Base-by-base conservation (phyloP, 1,140 invertebrate species). In the Amphibalanus amphitrite region DNA sequence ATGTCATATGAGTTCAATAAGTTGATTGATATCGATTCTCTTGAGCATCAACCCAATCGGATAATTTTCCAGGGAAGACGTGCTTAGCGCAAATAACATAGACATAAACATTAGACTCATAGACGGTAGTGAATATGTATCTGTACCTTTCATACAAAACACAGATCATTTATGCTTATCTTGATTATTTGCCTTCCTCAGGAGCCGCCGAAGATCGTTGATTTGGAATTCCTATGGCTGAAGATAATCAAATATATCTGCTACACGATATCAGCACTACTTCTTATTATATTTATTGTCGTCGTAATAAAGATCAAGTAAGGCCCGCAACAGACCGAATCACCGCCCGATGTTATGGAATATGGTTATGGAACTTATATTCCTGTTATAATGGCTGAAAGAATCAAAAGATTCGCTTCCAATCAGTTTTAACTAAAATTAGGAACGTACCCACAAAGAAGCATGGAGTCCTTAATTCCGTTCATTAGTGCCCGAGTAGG, bases 251-350 rank as follows among this genome's bases (percentile, higher is more conserved):
- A 74, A 26, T 76, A 75, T 59, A 65, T 75, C 10, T 71, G 74
- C 20, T 77, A 76, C 40, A 29, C 29, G 26, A 40, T 77, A 26
- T 76, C 76, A 23, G 71, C 70, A n/a, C 10, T 77, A 8, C 71
- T 73, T 65, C 64, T 77, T 25, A 29, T 77, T 29, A 28, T 76
- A 33, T 77, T 76, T 74, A 74, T 76, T 33, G 29, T 75, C n/a
- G 30, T 67, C 23, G 71, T 74, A 23, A 17, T 70, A 8, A 47
- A 65, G 28, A 38, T 68, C 68, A 70, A 71, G 72, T 74, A 70
- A 72, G 71, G 23, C 0, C 26, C 10, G n/a, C 65, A 3, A 8
- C 38, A 6, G 6, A 6, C 38, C 38, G 6, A 6, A 6, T 17
- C 38, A 6, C 38, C 38, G 6, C 38, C 38, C 38, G 6, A 38